A percentile compares a stretch with the other conserved stretches of the same genome.
phyloP scores from a whole-genome alignment of 2,797 vertebrate species.

The Schizopygopsis pylzovi region DNA sequence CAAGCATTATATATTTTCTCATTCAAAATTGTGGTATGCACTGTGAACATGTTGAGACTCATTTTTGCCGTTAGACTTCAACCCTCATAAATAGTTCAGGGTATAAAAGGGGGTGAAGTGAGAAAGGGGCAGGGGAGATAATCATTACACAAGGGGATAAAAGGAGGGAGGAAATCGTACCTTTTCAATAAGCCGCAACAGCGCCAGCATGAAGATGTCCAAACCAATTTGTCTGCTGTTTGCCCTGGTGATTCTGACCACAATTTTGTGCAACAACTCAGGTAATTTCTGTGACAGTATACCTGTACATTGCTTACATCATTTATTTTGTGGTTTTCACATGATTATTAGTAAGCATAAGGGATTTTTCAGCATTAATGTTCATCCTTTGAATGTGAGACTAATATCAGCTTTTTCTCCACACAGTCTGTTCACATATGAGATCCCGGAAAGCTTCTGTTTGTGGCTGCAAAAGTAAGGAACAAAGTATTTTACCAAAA shows the following conservation, averaged over 20 bases:
- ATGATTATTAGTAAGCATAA: neutral
- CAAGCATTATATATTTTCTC: conserved; percentile 37
- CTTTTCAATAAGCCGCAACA: neutral
- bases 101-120: neutral
- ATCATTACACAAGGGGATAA: conserved; percentile 39
- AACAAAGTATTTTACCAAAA: neutral
- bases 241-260: conserved; percentile 52
- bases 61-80: conserved; percentile 20
- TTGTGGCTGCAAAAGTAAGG: conserved; percentile 38
- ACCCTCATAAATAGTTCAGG: neutral
- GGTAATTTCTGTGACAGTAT: conserved; percentile 37
- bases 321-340: neutral
- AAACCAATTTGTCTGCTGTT: conserved; percentile 56
- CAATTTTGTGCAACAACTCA: conserved; percentile 48
- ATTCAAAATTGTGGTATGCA: conserved; percentile 25
- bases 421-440: conserved; percentile 10
- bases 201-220: conserved; percentile 65
- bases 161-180: neutral
- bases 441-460: accelerated
- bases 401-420: neutral
- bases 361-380: neutral
- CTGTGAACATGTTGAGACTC: conserved; percentile 58
- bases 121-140: neutral
- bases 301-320: neutral
- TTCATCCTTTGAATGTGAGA: neutral